Conservation (phyloP, 2,888 invertebrate genomes). For the Pyrochroa serraticornis region DNA sequence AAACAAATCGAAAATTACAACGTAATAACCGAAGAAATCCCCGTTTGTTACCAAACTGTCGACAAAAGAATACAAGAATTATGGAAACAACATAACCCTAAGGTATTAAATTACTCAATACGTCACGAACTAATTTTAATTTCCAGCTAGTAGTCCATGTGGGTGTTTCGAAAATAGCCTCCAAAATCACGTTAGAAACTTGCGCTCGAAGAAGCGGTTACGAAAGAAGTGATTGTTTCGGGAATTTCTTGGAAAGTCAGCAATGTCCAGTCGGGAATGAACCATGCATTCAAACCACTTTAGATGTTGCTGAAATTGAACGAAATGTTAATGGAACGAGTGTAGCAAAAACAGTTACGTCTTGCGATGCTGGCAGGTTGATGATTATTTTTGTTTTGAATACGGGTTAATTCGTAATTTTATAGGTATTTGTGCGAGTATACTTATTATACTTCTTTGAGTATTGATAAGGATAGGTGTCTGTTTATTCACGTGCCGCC, state of each 20-base stretch:
- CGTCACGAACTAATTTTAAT: constrained; percentile 12
- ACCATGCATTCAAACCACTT: constrained; percentile 61
- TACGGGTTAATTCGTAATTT: constrained; percentile 15
- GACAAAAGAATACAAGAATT: constrained; percentile 67
- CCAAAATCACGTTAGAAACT: constrained; percentile 71
- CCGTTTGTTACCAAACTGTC: constrained; percentile 76
- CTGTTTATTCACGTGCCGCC: constrained; percentile 84
- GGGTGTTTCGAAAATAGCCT: constrained; percentile 71
- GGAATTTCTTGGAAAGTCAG: constrained; percentile 24
- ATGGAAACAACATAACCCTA: constrained; percentile 63
- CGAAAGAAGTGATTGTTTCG: constrained; percentile 34
- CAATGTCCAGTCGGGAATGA: constrained; percentile 48
- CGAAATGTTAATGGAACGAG: constrained; percentile 60
- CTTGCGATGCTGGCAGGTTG: constrained; percentile 71
- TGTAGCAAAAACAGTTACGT: constrained; percentile 59
- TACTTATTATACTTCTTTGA: constrained; percentile 78
- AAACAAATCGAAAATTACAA: constrained; percentile 63
- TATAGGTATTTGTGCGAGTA: constrained; percentile 82
- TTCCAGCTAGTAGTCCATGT: constrained; percentile 80
- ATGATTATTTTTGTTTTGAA: constrained; percentile 1
- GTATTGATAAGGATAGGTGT: constrained; percentile 64
- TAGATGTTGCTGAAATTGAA: constrained; percentile 64
- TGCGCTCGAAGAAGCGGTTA: constrained; percentile 71
- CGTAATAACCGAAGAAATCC: constrained; percentile 67
- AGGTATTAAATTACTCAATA: constrained; percentile 27